A percentile compares a stretch with the other conserved stretches of the same genome.
These are phyloP conservation scores for Rallus limicola DNA, from an alignment of 2,113 vertebrate genomes.

Conservation along the genomic window DNA sequence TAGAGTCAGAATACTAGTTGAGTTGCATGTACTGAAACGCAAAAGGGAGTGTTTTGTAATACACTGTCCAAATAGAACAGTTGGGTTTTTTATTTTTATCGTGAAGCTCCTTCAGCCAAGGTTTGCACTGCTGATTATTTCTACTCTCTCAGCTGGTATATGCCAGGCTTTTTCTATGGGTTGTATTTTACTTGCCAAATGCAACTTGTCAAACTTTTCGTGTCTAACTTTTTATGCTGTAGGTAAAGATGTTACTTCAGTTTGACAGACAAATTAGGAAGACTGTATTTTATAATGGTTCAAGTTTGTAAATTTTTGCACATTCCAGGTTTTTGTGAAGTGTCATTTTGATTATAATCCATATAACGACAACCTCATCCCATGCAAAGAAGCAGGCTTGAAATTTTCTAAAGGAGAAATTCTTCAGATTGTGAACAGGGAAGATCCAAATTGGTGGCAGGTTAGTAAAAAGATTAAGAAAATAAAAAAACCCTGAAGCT, in stretches of 20 bases:
- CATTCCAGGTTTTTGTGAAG: conserved; percentile 91
- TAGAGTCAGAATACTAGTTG: background rate
- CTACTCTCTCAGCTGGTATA: background rate
- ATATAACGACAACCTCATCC: conserved; percentile 93
- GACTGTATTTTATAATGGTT: background rate
- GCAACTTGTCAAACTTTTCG: background rate
- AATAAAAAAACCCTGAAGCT: background rate
- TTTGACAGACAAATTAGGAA: conserved; percentile 7
- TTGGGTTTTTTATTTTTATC: background rate
- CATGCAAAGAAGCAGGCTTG: conserved; percentile 96
- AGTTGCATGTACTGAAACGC: background rate
- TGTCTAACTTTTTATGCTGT: background rate
- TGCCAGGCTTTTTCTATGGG: background rate
- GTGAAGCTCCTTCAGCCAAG: background rate
- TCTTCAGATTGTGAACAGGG: conserved; percentile 95
- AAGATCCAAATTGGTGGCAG: conserved; percentile 99
- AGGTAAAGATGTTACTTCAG: conserved; percentile 7
- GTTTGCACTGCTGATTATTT: background rate
- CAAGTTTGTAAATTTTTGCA: conserved; percentile 49
- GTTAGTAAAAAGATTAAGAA: conserved; percentile 72
- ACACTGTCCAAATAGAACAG: background rate
- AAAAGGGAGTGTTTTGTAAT: background rate
- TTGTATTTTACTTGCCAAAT: conserved; percentile 4
- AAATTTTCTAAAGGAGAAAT: conserved; percentile 95
- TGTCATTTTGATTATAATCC: conserved; percentile 98